Conservation (phyloP, 2,888 invertebrate species). For the Drosophila suboccidentalis region DNA sequence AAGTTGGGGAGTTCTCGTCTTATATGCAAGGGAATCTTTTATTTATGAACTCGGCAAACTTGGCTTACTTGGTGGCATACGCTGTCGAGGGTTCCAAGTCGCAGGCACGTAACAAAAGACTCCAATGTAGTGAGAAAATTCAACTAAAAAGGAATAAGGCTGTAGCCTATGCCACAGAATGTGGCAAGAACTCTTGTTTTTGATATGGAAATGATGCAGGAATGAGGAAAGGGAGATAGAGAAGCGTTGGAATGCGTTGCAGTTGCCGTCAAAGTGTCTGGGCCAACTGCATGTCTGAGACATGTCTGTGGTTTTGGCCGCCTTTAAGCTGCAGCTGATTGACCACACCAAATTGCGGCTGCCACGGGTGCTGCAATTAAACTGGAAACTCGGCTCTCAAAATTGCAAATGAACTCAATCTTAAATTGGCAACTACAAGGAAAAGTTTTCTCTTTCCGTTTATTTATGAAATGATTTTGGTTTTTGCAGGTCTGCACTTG, state of each 20-base stretch:
- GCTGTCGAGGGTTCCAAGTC: slow-evolving; percentile 52
- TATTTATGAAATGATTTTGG: slow-evolving; percentile 22
- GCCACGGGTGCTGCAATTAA: slow-evolving; percentile 2
- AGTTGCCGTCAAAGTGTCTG: neutral
- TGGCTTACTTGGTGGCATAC: slow-evolving; percentile 2
- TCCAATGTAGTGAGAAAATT: slow-evolving; percentile 42
- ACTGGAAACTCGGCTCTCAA: neutral
- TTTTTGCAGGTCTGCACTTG: slow-evolving; percentile 34
- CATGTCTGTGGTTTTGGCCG: neutral
- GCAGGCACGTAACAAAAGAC: slow-evolving; percentile 47
- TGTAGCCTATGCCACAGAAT: slow-evolving; percentile 9
- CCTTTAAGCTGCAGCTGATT: neutral
- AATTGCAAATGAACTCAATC: neutral
- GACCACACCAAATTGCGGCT: neutral
- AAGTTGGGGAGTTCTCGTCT: slow-evolving; percentile 21
- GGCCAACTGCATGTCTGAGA: neutral
- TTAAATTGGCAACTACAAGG: neutral
- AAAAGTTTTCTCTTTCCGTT: neutral
- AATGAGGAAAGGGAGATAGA: too few species aligned
- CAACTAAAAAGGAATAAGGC: slow-evolving; percentile 26
- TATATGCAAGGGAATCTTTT: slow-evolving; percentile 68
- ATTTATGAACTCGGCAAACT: slow-evolving; percentile 71
- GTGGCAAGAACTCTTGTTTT: slow-evolving; percentile 35
- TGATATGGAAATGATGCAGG: slow-evolving; percentile 57
- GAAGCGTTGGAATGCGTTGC: neutral